phyloP scores from a whole-genome alignment of 2,113 vertebrate genomes.

The Phalacrocorax brasilianus region DNA sequence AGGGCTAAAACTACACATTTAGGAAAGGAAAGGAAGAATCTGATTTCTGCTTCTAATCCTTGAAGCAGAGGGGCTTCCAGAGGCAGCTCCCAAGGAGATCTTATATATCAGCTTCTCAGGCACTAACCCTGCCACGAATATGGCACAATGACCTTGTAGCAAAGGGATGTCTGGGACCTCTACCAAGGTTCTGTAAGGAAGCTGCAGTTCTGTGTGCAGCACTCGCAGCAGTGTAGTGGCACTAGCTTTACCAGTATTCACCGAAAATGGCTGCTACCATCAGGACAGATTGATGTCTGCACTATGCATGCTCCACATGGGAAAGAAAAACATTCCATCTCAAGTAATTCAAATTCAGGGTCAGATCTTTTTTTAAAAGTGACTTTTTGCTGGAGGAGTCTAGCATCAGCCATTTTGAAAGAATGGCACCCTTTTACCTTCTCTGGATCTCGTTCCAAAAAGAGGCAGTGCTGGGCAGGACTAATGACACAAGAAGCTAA shows the following conservation, averaged over 20 bases:
- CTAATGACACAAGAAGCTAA: background rate
- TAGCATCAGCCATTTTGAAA: background rate
- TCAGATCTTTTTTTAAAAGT: background rate
- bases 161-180: background rate
- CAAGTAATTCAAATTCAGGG: background rate
- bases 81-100: background rate
- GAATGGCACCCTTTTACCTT: background rate
- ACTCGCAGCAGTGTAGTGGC: background rate
- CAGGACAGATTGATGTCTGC: background rate
- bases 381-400: background rate
- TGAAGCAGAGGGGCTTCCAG: background rate
- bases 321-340: background rate
- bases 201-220: background rate
- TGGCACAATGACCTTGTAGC: background rate
- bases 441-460: background rate
- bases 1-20: background rate
- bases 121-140: background rate
- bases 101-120: background rate
- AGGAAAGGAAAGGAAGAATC: background rate
- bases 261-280: background rate
- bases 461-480: background rate
- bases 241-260: background rate
- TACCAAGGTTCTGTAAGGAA: background rate
- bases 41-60: background rate
- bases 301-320: rapidly evolving